A percentile compares a stretch with the other conserved stretches of the same genome.
phyloP scores from a whole-genome alignment of 2,888 invertebrate species.

The Melinaea marsaeus region DNA sequence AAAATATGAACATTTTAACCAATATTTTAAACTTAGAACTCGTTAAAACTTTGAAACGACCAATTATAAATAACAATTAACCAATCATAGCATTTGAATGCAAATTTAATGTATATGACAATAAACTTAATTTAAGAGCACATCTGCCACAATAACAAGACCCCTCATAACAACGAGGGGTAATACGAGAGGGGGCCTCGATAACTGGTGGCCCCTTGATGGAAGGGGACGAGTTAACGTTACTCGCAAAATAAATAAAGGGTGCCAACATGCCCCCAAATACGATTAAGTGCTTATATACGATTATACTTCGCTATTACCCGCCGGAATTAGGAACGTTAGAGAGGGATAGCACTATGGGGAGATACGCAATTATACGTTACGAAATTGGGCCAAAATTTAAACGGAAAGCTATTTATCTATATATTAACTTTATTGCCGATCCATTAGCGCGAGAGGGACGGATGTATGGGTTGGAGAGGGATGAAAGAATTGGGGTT shows the following conservation, averaged over 20 bases:
- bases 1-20: background rate
- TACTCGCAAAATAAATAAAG: constrained; percentile 70
- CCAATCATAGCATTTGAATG: constrained; percentile 68
- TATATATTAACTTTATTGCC: constrained; percentile 76
- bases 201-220: constrained; percentile 42
- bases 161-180: constrained; percentile 35
- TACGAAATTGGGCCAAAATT: constrained; percentile 73
- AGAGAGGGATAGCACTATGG: constrained; percentile 48
- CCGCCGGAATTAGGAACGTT: constrained; percentile 29
- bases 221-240: constrained; percentile 52
- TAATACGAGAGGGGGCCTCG: constrained; percentile 27
- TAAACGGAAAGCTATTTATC: constrained; percentile 74
- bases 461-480: constrained; percentile 30
- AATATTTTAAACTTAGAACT: background rate
- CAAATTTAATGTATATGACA: constrained; percentile 59
- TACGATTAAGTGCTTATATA: constrained; percentile 77
- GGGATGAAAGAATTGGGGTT: constrained; percentile 54
- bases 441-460: constrained; percentile 66
- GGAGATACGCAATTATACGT: constrained; percentile 72
- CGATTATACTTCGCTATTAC: constrained; percentile 68
- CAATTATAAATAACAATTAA: constrained; percentile 25
- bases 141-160: constrained; percentile 56
- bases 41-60: constrained; percentile 2
- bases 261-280: constrained; percentile 64
- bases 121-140: constrained; percentile 56